phyloP scores from a whole-genome alignment of 2,888 invertebrate species.

The Melieria omissa region DNA sequence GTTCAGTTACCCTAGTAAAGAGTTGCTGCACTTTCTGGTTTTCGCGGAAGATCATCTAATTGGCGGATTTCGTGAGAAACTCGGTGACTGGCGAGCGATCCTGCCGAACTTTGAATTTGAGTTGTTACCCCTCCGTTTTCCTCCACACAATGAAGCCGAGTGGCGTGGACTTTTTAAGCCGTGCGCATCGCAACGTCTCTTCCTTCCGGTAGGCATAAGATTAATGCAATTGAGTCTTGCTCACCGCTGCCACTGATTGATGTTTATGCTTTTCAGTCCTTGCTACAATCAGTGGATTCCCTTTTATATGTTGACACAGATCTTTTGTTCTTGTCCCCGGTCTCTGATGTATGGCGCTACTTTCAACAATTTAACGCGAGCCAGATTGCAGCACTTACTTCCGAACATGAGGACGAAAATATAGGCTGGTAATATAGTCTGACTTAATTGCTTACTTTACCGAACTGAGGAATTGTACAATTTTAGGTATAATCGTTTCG shows the following conservation, averaged over 20 bases:
- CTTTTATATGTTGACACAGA: slow-evolving; percentile 94
- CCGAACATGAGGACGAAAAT: slow-evolving; percentile 92
- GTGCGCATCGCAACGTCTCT: slow-evolving; percentile 93
- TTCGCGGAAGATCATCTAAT: slow-evolving; percentile 81
- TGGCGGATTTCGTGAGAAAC: slow-evolving; percentile 75
- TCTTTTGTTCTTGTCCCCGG: slow-evolving; percentile 85
- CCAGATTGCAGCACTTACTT: slow-evolving; percentile 87
- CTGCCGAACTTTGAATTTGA: slow-evolving; percentile 78
- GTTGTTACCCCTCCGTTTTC: slow-evolving; percentile 82
- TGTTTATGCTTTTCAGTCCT: slow-evolving; percentile 71
- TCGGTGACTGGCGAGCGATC: slow-evolving; percentile 77
- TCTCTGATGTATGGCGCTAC: slow-evolving; percentile 84
- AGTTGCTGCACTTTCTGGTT: slow-evolving; percentile 79
- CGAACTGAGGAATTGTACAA: too few species aligned
- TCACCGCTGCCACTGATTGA: neutral
- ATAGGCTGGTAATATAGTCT: slow-evolving; percentile 77
- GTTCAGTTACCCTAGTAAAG: slow-evolving; percentile 71
- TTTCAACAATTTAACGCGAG: slow-evolving; percentile 83
- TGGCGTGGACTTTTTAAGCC: slow-evolving; percentile 93
- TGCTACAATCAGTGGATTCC: slow-evolving; percentile 83
- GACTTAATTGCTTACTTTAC: too few species aligned
- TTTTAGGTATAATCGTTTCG: slow-evolving; percentile 84
- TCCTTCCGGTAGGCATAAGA: slow-evolving; percentile 82
- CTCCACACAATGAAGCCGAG: slow-evolving; percentile 76
- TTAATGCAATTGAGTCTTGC: neutral